Base-by-base conservation (phyloP, 2,113 vertebrate genomes). In the Hemiprocne comata region DNA sequence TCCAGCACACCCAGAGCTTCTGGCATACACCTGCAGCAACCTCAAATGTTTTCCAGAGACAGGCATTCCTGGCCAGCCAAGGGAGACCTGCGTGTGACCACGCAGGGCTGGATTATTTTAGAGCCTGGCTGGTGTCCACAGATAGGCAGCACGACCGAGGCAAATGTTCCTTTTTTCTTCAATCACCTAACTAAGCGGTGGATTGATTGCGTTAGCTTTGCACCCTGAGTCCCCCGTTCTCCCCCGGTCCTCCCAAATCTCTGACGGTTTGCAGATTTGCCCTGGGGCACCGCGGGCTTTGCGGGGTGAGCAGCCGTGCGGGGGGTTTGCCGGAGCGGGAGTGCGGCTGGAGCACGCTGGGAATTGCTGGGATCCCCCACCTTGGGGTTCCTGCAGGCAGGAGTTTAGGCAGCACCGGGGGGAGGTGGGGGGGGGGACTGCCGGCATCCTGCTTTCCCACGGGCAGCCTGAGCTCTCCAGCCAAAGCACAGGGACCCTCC, bases 241-340 rank as follows among this genome's bases (percentile, higher is more conserved):
- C 14, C 51, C 65, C 72, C 38, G 1, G 3, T 20, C n/a, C 8
- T 6, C 33, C 40, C 72, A 54, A 21, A 18, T 33, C 44, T 8
- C 38, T 18, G 76, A 9, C 0, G 5, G 3, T 54, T 16, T 62
- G 6, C n/a, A 40, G 66, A 3, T 53, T 25, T 51, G 44, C 34
- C 0, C 0, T 33, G 1, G 6, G 4, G 3, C 33, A 4, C 23
- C 0, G 5, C 4, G 4, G 61, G 40, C 7, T 62, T 21, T 3
- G 14, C 1, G 25, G 42, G 53, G 42, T 2, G 23, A 53, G 67
- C 13, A 25, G 48, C 66, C 2, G 0, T 16, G 66, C 2, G n/a
- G 26, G 50, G 58, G 44, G 4, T 5, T 36, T 38, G 57, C 33
- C n/a, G 51, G 4, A 75, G 82, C 16, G 10, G 34, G 34, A 76